Evolutionary conservation across 2,113 vertebrate species (phyloP).

Genomic region (Callionymus lyra): DNA sequence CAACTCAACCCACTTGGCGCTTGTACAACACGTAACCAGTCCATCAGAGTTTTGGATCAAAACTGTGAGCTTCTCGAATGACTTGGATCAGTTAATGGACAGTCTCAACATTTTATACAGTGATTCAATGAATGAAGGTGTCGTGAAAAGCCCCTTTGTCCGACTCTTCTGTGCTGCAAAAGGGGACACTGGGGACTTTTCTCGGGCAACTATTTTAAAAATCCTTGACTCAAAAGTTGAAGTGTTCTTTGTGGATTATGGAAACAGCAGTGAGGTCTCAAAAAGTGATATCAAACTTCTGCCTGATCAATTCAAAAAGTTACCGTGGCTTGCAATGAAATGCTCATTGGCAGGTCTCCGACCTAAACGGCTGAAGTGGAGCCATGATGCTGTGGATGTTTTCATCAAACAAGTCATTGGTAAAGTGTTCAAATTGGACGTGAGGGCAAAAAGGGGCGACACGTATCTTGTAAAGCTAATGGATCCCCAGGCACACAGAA

Average conservation of each 20-base stretch:
- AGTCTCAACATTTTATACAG: slow-evolving; percentile 70
- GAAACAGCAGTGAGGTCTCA: slow-evolving; percentile 67
- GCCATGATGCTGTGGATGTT: slow-evolving; percentile 60
- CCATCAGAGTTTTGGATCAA: slow-evolving; percentile 84
- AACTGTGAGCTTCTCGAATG: slow-evolving; percentile 55
- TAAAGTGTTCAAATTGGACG: slow-evolving; percentile 67
- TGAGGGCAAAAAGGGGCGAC: slow-evolving; percentile 55
- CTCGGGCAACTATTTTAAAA: slow-evolving; percentile 67
- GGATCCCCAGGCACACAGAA: slow-evolving; percentile 61
- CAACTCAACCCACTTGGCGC: slow-evolving; percentile 55
- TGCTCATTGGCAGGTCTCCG: slow-evolving; percentile 71
- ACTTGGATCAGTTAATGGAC: slow-evolving; percentile 68
- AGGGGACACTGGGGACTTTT: slow-evolving; percentile 71
- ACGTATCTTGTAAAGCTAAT: slow-evolving; percentile 70
- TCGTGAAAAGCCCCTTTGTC: slow-evolving; percentile 51
- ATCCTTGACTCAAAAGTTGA: slow-evolving; percentile 52
- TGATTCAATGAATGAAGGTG: slow-evolving; percentile 38
- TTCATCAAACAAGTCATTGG: slow-evolving; percentile 74
- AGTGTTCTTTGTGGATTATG: slow-evolving; percentile 78
- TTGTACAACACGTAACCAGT: slow-evolving; percentile 66
- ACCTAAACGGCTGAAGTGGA: slow-evolving; percentile 70
- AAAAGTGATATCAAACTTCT: slow-evolving; percentile 59
- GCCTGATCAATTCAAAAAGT: slow-evolving; percentile 62
- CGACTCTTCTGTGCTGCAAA: slow-evolving; percentile 77
- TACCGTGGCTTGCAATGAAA: slow-evolving; percentile 74